These are phyloP conservation scores for Engraulis encrasicolus DNA, from an alignment of 2,113 vertebrate species.

Conservation along the genomic window DNA sequence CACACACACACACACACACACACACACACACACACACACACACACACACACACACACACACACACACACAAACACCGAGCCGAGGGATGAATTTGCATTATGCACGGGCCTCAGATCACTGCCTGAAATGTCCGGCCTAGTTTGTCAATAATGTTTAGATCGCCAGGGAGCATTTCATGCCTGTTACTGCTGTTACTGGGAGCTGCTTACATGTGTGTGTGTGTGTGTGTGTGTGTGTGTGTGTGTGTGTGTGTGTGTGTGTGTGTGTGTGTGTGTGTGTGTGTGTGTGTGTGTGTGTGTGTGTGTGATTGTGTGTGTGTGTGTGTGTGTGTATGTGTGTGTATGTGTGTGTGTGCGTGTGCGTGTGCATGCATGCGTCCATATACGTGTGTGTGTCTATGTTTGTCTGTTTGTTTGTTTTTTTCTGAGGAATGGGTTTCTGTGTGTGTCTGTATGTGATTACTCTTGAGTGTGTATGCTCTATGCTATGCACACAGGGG, in stretches of 20 bases:
- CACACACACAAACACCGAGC: slow-evolving; percentile 38
- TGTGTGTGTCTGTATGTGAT: no score
- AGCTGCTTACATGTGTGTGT: neutral
- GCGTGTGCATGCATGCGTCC: no score
- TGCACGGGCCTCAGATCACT: slow-evolving; percentile 67
- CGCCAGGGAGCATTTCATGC: slow-evolving; percentile 67
- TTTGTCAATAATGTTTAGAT: slow-evolving; percentile 80
- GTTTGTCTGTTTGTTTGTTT: no score
- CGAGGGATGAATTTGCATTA: slow-evolving; percentile 77
- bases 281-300: no score
- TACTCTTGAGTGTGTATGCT: no score
- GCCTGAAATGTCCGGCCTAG: slow-evolving; percentile 75
- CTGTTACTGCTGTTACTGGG: slow-evolving; percentile 57
- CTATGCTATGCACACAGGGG: neutral
- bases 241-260: neutral
- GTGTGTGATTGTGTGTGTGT: no score
- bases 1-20: neutral
- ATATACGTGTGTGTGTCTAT: no score
- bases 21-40: slow-evolving; percentile 14
- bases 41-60: slow-evolving; percentile 8
- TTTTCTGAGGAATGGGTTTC: no score
- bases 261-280: neutral
- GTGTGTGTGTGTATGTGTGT: no score
- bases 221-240: neutral
- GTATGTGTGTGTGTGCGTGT: no score